Percentiles rank a stretch among this genome's conserved stretches.
Evolutionary conservation across 92 coral and sea anemone genomes (phyloP).

Genomic region (Desmophyllum pertusum): DNA sequence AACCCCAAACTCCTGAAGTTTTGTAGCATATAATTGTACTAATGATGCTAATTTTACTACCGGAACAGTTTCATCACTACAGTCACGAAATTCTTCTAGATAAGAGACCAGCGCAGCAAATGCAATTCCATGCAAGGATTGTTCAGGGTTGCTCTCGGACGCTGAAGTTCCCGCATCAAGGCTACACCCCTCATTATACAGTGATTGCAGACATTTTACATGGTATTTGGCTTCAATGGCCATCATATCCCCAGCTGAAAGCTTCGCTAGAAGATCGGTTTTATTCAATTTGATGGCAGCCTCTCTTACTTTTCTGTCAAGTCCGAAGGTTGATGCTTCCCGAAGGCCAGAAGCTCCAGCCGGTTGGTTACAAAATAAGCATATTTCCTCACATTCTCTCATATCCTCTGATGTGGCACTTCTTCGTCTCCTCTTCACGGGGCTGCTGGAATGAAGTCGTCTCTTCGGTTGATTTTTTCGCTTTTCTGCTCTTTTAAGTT

Average conservation of each 20-base stretch:
- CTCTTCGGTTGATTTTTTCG: too few relatives aligned
- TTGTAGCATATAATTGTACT: not conserved
- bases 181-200: constrained; percentile 50
- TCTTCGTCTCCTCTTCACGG: too few relatives aligned
- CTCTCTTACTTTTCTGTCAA: too few relatives aligned
- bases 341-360: too few relatives aligned
- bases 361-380: too few relatives aligned
- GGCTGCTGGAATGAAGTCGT: too few relatives aligned
- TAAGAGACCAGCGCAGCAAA: constrained; percentile 54
- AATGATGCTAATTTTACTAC: constrained; percentile 17
- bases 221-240: constrained; percentile 61
- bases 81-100: constrained; percentile 51
- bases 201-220: constrained; percentile 55
- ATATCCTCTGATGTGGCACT: too few relatives aligned
- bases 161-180: constrained; percentile 11
- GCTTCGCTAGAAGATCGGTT: constrained; percentile 50
- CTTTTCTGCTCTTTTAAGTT: constrained; percentile 42
- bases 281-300: too few relatives aligned
- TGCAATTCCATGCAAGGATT: constrained; percentile 59
- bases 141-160: constrained; percentile 23
- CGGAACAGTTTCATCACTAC: constrained; percentile 28
- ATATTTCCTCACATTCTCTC: too few relatives aligned
- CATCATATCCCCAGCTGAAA: constrained; percentile 60
- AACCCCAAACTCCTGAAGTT: not conserved
- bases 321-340: too few relatives aligned